phyloP scores from a whole-genome alignment of 2,113 vertebrate species.

The Malurus alboscapulatus region DNA sequence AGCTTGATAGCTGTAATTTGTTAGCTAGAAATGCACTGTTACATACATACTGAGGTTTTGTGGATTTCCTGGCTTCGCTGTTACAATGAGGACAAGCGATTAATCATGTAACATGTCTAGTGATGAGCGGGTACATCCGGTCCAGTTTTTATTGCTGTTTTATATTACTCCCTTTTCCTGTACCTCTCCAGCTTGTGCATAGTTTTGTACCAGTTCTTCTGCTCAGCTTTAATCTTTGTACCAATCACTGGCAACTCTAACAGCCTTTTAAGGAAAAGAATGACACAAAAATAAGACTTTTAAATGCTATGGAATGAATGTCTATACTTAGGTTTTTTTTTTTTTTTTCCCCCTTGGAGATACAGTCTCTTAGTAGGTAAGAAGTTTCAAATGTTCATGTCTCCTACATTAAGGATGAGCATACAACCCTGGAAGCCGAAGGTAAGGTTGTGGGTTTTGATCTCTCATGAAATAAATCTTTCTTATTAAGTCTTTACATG shows the following conservation, averaged over 20 bases:
- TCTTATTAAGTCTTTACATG: not conserved
- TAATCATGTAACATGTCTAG: conserved; percentile 54
- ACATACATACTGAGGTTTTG: conserved; percentile 62
- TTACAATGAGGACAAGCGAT: conserved; percentile 59
- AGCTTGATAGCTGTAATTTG: conserved; percentile 62
- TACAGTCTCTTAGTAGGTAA: not conserved
- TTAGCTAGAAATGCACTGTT: conserved; percentile 55
- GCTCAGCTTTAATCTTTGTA: not conserved
- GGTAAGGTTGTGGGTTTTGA: not conserved
- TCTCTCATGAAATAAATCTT: not conserved
- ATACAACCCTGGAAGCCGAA: not conserved
- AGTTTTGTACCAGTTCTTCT: not conserved
- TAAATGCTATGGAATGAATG: not conserved
- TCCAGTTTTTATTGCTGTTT: conserved; percentile 10
- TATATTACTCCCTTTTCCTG: not conserved
- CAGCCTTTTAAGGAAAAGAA: not conserved
- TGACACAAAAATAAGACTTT: not conserved
- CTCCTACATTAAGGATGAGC: not conserved
- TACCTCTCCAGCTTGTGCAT: not conserved
- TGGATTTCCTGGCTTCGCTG: conserved; percentile 63
- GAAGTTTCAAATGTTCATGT: not conserved
- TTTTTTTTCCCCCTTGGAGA: not conserved
- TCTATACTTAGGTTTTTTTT: not conserved
- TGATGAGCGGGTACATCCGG: conserved; percentile 36
- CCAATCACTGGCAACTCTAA: not conserved